Conservation (phyloP, 1,140 invertebrate species). For the Temnothorax curvispinosus region DNA sequence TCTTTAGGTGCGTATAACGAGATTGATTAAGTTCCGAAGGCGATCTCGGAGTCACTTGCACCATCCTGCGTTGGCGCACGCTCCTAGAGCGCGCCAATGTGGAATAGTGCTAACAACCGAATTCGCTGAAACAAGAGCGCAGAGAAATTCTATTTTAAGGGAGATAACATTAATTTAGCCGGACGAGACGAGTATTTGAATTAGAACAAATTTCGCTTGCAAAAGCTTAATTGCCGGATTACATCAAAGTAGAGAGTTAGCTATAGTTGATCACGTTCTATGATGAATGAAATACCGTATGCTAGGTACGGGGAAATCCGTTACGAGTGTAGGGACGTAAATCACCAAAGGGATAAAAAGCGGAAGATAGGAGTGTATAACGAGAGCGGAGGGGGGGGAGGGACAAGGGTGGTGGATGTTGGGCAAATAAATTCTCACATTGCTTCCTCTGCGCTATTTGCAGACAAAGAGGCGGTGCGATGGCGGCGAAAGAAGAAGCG, state of each 20-base stretch:
- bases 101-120: background rate
- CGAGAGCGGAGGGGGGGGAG: background rate
- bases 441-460: constrained; percentile 68
- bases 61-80: no score
- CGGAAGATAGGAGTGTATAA: constrained; percentile 5
- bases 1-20: constrained; percentile 81
- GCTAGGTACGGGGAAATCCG: constrained; percentile 1
- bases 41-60: background rate
- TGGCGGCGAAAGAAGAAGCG: constrained; percentile 71
- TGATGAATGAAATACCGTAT: background rate
- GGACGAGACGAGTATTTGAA: background rate
- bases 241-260: background rate
- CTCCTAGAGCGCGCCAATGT: background rate
- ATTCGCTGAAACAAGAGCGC: background rate
- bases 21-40: background rate
- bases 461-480: constrained; percentile 78
- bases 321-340: constrained; percentile 31
- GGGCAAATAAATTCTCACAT: constrained; percentile 72
- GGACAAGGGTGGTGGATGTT: constrained; percentile 45
- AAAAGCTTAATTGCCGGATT: background rate
- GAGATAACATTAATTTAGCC: background rate
- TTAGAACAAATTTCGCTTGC: constrained; percentile 6
- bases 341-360: constrained; percentile 19
- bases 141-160: background rate
- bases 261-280: background rate